A percentile compares a stretch with the other conserved stretches of the same genome.
Evolutionary conservation across 2,797 vertebrate genomes (phyloP).

Genomic region (Luscinia megarhynchos): DNA sequence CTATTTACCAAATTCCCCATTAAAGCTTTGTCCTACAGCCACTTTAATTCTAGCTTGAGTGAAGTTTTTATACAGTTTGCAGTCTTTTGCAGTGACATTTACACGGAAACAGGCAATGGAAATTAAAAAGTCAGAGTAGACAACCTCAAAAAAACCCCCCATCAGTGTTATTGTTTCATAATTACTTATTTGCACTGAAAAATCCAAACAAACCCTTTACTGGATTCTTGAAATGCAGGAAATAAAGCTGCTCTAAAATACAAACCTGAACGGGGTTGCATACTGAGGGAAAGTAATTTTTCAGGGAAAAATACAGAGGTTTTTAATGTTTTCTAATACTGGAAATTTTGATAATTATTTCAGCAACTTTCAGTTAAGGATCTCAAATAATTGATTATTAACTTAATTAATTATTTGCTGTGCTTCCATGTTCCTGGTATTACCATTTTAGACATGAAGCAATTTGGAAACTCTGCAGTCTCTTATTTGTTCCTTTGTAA

Average conservation of each 20-base stretch:
- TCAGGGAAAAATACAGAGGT: neutral
- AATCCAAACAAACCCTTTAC: neutral
- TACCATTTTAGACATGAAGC: neutral
- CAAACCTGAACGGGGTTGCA: neutral
- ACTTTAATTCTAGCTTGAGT: neutral
- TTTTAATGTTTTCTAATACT: neutral
- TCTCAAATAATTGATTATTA: neutral
- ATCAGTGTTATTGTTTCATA: neutral
- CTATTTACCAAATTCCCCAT: neutral
- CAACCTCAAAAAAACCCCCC: neutral
- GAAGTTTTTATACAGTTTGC: neutral
- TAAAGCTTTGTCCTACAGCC: neutral
- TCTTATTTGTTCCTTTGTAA: neutral
- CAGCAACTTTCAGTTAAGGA: neutral
- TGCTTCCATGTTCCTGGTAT: neutral
- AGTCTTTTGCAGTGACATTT: neutral
- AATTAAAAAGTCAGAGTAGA: neutral
- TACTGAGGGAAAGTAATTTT: neutral
- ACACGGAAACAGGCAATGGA: neutral
- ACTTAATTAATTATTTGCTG: neutral
- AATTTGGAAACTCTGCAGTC: neutral
- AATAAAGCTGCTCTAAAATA: neutral
- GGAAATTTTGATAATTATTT: neutral
- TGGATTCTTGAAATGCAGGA: neutral
- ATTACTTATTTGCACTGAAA: neutral